These are phyloP conservation scores for Forbesichthys papilliferus DNA, from an alignment of 2,113 vertebrate species.

Conservation along the genomic window DNA sequence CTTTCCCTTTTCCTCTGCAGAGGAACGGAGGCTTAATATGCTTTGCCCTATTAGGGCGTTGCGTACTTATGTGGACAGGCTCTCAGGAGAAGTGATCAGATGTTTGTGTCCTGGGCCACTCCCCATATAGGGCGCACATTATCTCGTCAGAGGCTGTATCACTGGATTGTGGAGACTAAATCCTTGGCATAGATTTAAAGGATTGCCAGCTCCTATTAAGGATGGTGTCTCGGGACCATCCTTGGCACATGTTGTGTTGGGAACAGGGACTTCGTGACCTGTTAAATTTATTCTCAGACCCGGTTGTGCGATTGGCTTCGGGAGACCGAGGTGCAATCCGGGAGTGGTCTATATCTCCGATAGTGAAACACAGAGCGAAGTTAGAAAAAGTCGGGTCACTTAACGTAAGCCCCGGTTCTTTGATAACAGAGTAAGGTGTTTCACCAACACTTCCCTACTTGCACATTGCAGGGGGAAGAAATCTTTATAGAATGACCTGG, in stretches of 20 bases:
- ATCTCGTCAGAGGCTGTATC: not conserved
- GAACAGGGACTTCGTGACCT: not conserved
- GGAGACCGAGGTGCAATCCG: not conserved
- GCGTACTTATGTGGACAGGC: not conserved
- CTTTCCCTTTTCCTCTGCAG: not conserved
- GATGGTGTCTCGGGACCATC: not conserved
- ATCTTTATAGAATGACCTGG: no score
- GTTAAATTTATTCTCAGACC: not conserved
- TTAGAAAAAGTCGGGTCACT: slow-evolving; percentile 2
- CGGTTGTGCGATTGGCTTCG: not conserved
- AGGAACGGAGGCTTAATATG: not conserved
- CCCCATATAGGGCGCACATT: not conserved
- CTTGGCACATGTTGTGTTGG: no score
- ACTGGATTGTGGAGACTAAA: no score
- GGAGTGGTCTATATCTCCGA: not conserved
- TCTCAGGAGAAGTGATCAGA: not conserved
- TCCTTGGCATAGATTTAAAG: not conserved
- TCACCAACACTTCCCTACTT: no score
- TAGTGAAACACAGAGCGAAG: slow-evolving; percentile 2
- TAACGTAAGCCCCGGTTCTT: not conserved
- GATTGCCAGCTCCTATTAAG: not conserved
- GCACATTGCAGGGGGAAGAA: no score
- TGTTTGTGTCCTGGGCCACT: slow-evolving; percentile 1
- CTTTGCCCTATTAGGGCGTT: not conserved
- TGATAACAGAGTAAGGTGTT: no score